Evolutionary conservation across 2,113 vertebrate species (phyloP), one percentile per base, ranked within the genome.

Genomic region (Caranx ignobilis): DNA sequence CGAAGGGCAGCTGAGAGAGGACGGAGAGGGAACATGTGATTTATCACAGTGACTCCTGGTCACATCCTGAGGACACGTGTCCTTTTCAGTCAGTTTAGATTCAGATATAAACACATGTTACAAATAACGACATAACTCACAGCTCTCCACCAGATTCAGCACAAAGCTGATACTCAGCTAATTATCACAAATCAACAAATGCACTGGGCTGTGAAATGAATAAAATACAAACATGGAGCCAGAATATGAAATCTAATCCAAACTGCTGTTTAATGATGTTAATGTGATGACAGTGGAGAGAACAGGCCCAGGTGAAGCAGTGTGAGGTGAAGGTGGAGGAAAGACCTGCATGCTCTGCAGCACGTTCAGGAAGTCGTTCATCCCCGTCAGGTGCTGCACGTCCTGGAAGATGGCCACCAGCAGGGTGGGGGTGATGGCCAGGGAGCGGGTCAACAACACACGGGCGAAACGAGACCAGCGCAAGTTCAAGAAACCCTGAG

Each of bases 341-440:
- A 26, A 1, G 26, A 99, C 97, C 96, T 99, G 97, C 66, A 98
- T 95, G 91, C 97, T 99, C 95, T 97, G 97, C 34, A 99, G 95
- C 11, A 99, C 97, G 0, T 99, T 99, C 1, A 99, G 91, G 93
- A 99, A 98, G 90, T 99, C 96, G 12, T 99, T 99, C 97, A 99
- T 99, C 35, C 97, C 97, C 0, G 97, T 99, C 6, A 99, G 89
- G 87, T 93, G 95, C 13, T 95, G 93, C 0, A 97, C 94, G 0
- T 99, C 96, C 94, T 99, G 95, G 77, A 99, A 99, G 81, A 98
- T 90, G 62, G 98, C 95, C 0, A 99, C 96, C 31, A 98, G 87
- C 67, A 99, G 94, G 0, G 97, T 98, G 55, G 97, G 97, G 3
- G 95, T 94, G 87, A 99, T 94, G 73, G 98, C 97, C 4, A 99